A percentile compares a stretch with the other conserved stretches of the same genome.
These are phyloP conservation scores for Cotesia glomerata DNA, from an alignment of 1,140 invertebrate species.

Conservation along the genomic window DNA sequence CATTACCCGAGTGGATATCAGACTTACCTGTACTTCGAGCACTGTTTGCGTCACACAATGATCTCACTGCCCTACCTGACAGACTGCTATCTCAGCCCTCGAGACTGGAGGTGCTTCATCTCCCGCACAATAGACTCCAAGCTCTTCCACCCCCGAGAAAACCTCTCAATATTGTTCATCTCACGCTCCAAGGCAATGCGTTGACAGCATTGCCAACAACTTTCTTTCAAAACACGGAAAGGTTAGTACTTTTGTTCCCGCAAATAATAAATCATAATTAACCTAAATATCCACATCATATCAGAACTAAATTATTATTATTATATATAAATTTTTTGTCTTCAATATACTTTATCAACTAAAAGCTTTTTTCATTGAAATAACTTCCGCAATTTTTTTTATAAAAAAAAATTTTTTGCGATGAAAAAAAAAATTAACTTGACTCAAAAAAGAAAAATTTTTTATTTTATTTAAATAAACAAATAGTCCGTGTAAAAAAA, in stretches of 20 bases:
- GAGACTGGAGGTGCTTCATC: slow-evolving; percentile 72
- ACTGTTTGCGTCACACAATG: slow-evolving; percentile 78
- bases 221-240: slow-evolving; percentile 75
- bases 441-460: too few relatives aligned
- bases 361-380: too few relatives aligned
- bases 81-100: slow-evolving; percentile 77
- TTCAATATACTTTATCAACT: too few relatives aligned
- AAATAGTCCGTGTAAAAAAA: too few relatives aligned
- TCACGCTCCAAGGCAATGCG: slow-evolving; percentile 80
- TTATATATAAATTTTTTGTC: too few relatives aligned
- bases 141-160: slow-evolving; percentile 73
- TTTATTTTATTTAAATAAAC: too few relatives aligned
- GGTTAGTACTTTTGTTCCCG: slow-evolving; percentile 42
- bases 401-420: too few relatives aligned
- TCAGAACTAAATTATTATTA: too few relatives aligned
- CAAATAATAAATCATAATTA: background rate
- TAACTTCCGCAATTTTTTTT: too few relatives aligned
- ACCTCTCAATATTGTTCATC: slow-evolving; percentile 71
- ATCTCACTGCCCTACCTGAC: slow-evolving; percentile 72
- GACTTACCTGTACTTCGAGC: slow-evolving; percentile 75
- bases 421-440: too few relatives aligned
- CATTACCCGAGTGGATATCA: slow-evolving; percentile 78
- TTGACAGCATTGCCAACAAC: slow-evolving; percentile 75
- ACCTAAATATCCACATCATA: background rate
- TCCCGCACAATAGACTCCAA: slow-evolving; percentile 78